These are phyloP conservation scores for Oceanodroma leucorhoa DNA, from an alignment of 2,797 vertebrate species.

Conservation along the genomic window DNA sequence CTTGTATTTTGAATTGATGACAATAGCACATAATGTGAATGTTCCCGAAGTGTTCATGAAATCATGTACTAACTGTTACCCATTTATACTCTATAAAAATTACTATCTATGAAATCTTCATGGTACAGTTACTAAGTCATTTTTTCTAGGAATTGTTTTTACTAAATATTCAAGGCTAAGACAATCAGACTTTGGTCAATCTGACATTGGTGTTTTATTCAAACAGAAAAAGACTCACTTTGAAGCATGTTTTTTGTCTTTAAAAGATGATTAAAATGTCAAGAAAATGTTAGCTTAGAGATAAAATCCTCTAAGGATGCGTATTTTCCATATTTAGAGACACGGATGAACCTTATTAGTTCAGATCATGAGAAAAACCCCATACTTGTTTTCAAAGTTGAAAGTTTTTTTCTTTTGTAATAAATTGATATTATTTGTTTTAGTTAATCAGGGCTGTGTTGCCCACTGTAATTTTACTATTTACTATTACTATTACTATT, in stretches of 20 bases:
- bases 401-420: background rate
- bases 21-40: background rate
- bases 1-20: background rate
- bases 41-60: background rate
- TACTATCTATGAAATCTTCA: background rate
- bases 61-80: background rate
- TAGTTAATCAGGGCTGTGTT: background rate
- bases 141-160: background rate
- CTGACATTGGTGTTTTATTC: background rate
- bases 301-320: background rate
- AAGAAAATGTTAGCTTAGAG: background rate
- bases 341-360: no score
- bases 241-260: background rate
- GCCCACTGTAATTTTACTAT: background rate
- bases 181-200: background rate
- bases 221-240: background rate
- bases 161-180: background rate
- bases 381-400: background rate
- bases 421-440: background rate
- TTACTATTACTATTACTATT: no score
- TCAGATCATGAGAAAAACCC: background rate
- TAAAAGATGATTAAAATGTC: background rate
- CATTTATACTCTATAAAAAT: background rate
- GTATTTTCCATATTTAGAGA: background rate
- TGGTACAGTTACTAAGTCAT: background rate